phyloP scores from a whole-genome alignment of 1,140 invertebrate genomes.

The Rhynchophorus ferrugineus region DNA sequence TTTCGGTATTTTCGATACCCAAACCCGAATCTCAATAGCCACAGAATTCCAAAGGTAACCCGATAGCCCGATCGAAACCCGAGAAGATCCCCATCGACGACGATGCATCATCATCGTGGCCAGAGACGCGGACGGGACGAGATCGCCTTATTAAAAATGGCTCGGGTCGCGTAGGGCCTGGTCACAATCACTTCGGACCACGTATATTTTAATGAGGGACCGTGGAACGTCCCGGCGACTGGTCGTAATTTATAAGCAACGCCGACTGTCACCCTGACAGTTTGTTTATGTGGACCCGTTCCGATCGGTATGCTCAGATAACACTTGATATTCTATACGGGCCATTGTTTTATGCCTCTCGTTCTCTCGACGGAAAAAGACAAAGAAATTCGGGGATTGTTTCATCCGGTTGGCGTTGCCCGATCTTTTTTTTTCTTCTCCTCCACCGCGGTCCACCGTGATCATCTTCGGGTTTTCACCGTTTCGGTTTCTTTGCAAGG shows the following conservation, averaged over 20 bases:
- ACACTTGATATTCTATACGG: conserved; percentile 27
- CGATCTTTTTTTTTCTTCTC: too few relatives aligned
- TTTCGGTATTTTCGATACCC: too few relatives aligned
- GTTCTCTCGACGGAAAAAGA: neutral
- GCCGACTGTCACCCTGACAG: conserved; percentile 25
- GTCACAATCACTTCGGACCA: neutral
- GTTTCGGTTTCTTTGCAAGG: too few relatives aligned
- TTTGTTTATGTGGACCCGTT: conserved; percentile 26
- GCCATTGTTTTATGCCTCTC: conserved; percentile 21
- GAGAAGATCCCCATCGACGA: too few relatives aligned
- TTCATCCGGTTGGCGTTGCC: conserved; percentile 5
- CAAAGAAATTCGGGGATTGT: conserved; percentile 13
- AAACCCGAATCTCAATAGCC: too few relatives aligned
- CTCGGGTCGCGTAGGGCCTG: neutral
- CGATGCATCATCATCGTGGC: too few relatives aligned
- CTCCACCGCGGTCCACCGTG: too few relatives aligned
- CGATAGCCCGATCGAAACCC: too few relatives aligned
- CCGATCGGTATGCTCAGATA: conserved; percentile 26
- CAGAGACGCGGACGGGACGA: too few relatives aligned
- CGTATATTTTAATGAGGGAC: conserved; percentile 16
- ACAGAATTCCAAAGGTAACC: too few relatives aligned
- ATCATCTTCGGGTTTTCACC: too few relatives aligned
- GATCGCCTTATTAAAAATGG: neutral
- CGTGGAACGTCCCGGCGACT: conserved; percentile 3
- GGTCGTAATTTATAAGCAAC: conserved; percentile 26